Base-by-base conservation (phyloP, 1,140 invertebrate genomes). In the Drosophila triauraria region DNA sequence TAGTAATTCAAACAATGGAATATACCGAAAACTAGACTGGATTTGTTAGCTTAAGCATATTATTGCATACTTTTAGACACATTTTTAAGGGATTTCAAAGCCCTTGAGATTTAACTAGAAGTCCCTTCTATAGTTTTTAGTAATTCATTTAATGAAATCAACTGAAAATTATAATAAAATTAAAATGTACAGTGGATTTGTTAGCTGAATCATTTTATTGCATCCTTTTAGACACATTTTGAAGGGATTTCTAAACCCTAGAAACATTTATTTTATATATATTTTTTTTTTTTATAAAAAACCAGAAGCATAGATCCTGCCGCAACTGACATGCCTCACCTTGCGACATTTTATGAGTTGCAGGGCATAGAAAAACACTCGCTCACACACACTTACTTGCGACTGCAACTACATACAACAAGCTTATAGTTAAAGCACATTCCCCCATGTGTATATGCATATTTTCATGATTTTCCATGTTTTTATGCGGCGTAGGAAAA, bases 381-480 rank as follows among this genome's bases (percentile, higher is more conserved):
- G 62, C 81, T 70, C 25, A n/a, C 51, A 48, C 57, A 69, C 17
- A 65, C 30, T 54, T 60, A 32, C 58, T 46, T 56, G 25, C 58
- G 67, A 63, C 53, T 57, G 67, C 61, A 61, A 40, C 68, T 23
- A 54, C 35, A 35, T 12, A 35, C 32, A 35, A 35, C 32, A 77
- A 69, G 58, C 60, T 25, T 71, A 59, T 59, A 47, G 65, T 48
- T 48, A 65, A 72, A 71, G 69, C 43, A 64, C 53, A 46, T 78
- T 61, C 71, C 27, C 23, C 38, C 32, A n/a, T 50, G 76, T 51
- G 53, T 58, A 42, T 71, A 53, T 57, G 61, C 54, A 47, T 51
- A 61, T 70, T 63, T 87, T 68, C 67, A 77, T 86, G 59, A 68
- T 76, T 82, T 87, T 79, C 59, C 76, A 72, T 87, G 70, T 82